A percentile compares a stretch with the other conserved stretches of the same genome.
These are phyloP conservation scores for Scaptomyza caliginosa DNA, from an alignment of 2,888 invertebrate genomes.

Conservation along the genomic window DNA sequence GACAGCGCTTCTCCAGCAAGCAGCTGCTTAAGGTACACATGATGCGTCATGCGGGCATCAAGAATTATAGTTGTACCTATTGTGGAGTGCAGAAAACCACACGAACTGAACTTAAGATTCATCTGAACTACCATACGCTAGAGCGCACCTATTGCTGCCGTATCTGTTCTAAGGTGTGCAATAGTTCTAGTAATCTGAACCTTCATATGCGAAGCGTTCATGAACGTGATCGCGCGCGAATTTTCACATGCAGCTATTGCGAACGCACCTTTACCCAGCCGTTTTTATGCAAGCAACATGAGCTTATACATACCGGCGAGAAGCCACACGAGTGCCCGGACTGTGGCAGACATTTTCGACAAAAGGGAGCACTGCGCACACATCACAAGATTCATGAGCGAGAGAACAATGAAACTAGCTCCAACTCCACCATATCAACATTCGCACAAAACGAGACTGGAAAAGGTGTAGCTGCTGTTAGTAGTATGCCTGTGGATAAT, in stretches of 20 bases:
- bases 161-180: slow-evolving; percentile 77
- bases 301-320: slow-evolving; percentile 82
- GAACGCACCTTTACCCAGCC: slow-evolving; percentile 77
- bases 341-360: slow-evolving; percentile 78
- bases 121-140: slow-evolving; percentile 81
- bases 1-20: slow-evolving; percentile 69
- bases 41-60: slow-evolving; percentile 82
- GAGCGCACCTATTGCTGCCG: slow-evolving; percentile 79
- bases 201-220: slow-evolving; percentile 80
- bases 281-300: slow-evolving; percentile 80
- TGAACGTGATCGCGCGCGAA: slow-evolving; percentile 72
- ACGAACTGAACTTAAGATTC: slow-evolving; percentile 78
- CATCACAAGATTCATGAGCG: slow-evolving; percentile 77
- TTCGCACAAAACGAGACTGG: background rate
- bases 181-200: slow-evolving; percentile 78
- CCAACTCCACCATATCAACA: background rate
- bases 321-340: slow-evolving; percentile 78
- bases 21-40: slow-evolving; percentile 79
- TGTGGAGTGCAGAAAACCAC: slow-evolving; percentile 82
- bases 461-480: background rate
- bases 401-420: slow-evolving; percentile 6
- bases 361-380: slow-evolving; percentile 76
- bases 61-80: slow-evolving; percentile 79
- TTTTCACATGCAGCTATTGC: slow-evolving; percentile 76
- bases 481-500: background rate